Percentiles rank a stretch among this genome's conserved stretches.
Conservation (phyloP, 1,140 invertebrate genomes). For the Argopecten irradians region DNA sequence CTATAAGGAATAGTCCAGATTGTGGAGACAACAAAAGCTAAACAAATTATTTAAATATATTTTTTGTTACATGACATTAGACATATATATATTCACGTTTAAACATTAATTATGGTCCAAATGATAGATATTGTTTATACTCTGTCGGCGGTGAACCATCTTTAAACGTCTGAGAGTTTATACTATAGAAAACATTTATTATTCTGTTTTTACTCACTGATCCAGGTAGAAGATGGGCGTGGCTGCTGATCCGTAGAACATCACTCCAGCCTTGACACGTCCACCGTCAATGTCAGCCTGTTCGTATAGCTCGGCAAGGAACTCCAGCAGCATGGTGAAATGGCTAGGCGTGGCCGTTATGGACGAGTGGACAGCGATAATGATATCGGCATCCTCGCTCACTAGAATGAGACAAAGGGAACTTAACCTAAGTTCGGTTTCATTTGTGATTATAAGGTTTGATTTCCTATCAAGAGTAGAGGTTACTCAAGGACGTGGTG, state of each 20-base stretch:
- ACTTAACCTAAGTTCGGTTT: too few relatives aligned
- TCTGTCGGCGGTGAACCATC: too few relatives aligned
- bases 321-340: constrained; percentile 31
- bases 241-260: constrained; percentile 25
- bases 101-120: too few relatives aligned
- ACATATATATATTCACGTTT: too few relatives aligned
- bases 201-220: constrained; percentile 29
- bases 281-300: constrained; percentile 44
- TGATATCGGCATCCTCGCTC: constrained; percentile 39
- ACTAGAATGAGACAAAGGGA: not conserved
- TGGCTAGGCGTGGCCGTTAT: not conserved
- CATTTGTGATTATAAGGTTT: too few relatives aligned
- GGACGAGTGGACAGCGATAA: constrained; percentile 42
- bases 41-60: too few relatives aligned
- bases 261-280: constrained; percentile 4
- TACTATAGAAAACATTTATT: not conserved
- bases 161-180: not conserved
- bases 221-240: constrained; percentile 29
- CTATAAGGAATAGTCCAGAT: too few relatives aligned
- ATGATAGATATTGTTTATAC: too few relatives aligned
- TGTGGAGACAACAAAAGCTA: too few relatives aligned
- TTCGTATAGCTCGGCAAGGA: constrained; percentile 27
- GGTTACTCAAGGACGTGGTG: too few relatives aligned
- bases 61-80: too few relatives aligned
- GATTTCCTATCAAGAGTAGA: too few relatives aligned